Base-by-base conservation (phyloP, 2,797 vertebrate species). In the Epinephelus malabaricus region DNA sequence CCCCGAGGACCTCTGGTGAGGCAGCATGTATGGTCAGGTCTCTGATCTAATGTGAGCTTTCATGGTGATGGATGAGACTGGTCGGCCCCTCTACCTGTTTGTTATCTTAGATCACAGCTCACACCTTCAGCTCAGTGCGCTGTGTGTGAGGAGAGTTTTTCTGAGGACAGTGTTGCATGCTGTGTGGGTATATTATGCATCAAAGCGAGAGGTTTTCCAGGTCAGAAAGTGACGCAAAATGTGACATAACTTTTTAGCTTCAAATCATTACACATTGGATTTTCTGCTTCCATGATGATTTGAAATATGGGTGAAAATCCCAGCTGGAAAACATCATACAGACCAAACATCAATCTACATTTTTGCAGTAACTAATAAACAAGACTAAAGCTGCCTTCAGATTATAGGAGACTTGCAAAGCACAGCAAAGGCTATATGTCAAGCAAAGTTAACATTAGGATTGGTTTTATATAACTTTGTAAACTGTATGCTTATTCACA, bases 31-130 rank as follows among this genome's bases (percentile, higher is more conserved):
- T 23, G 27, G 59, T 69, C 76, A 46, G 47, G 72, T 69, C 64
- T 62, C 70, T 70, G 62, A 69, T 71, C 54, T 68, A 60, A 65
- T 59, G 18, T 61, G 59, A 79, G 74, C 66, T 66, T 51, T 80
- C 54, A 40, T 58, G 25, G 27, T 84, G 66, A 84, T 73, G 61
- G 71, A 84, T 84, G 72, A 73, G 40, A 19, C 34, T 2, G 30
- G 61, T 60, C 61, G 69, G 65, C 76, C 65, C 50, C 71, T 77
- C 77, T 91, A 81, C 80, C 83, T 91, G 87, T 89, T 88, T 87
- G 90, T 78, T 83, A 75, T 86, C 77, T 77, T 68, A 82, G 64
- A 65, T 85, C 78, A 67, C 61, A 59, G 66, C 61, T 77, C 76
- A 85, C 73, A 84, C 65, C 69, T 27, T 38, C 17, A 43, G 40